Conservation (phyloP, 2,113 vertebrate species). For the Daubentonia madagascariensis region DNA sequence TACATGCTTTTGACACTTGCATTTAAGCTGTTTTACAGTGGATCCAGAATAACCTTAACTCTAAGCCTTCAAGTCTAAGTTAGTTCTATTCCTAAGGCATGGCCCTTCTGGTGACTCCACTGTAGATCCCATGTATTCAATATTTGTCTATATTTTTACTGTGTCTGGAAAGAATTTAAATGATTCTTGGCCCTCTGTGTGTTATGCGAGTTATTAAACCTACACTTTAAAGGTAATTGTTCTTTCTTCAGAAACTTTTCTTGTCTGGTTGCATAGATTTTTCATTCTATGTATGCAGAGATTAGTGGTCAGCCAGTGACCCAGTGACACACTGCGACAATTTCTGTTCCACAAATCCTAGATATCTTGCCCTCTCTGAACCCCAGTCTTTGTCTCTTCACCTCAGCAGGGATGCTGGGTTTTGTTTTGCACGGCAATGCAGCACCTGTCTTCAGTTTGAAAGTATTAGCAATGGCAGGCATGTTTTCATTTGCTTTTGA, state of each 20-base stretch:
- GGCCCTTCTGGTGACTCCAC: neutral
- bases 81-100: neutral
- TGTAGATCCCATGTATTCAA: neutral
- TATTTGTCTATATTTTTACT: neutral
- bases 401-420: too few species aligned
- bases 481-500: neutral
- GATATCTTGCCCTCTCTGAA: neutral
- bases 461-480: neutral
- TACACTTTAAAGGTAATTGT: neutral
- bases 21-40: neutral
- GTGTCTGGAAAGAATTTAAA: neutral
- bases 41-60: neutral
- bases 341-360: neutral
- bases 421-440: neutral
- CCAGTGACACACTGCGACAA: neutral
- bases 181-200: neutral
- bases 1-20: neutral
- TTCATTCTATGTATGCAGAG: neutral
- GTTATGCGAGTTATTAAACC: neutral
- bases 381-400: too few species aligned
- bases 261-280: neutral
- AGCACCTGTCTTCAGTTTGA: neutral
- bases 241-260: neutral
- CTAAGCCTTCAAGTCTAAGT: neutral
- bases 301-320: too few species aligned